Conservation (phyloP, 2,113 vertebrate genomes). For the Thalassoma bifasciatum region DNA sequence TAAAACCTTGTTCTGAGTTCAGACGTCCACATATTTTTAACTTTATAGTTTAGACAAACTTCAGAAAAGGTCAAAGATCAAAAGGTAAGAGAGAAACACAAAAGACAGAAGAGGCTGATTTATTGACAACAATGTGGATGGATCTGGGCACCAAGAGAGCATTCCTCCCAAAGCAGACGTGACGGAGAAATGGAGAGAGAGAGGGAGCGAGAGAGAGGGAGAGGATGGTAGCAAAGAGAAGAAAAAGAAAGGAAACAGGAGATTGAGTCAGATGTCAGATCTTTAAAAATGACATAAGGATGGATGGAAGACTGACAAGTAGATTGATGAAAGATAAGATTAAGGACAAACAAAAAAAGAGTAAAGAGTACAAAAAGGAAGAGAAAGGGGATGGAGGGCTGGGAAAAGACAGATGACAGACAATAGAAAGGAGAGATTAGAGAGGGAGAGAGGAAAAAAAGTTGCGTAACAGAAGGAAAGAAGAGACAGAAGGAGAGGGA, state of each 20-base stretch:
- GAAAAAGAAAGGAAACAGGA: slow-evolving; percentile 10
- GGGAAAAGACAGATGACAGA: slow-evolving; percentile 6
- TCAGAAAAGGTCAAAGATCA: slow-evolving; percentile 50
- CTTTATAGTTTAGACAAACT: slow-evolving; percentile 5
- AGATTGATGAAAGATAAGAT: slow-evolving; percentile 3
- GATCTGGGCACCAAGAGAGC: slow-evolving; percentile 60
- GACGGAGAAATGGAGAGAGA: not conserved
- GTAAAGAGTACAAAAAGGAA: not conserved
- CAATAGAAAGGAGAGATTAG: slow-evolving; percentile 23
- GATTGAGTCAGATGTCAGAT: slow-evolving; percentile 7
- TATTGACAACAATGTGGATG: slow-evolving; percentile 69
- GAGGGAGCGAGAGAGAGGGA: not conserved
- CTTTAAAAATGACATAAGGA: slow-evolving; percentile 6
- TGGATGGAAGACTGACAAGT: not conserved
- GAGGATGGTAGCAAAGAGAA: slow-evolving; percentile 7
- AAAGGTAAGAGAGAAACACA: slow-evolving; percentile 43
- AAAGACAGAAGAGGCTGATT: slow-evolving; percentile 62
- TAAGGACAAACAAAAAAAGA: slow-evolving; percentile 31
- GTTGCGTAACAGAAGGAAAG: not conserved
- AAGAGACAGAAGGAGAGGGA: slow-evolving; percentile 26
- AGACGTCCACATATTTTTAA: slow-evolving; percentile 3
- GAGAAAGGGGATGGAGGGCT: not conserved
- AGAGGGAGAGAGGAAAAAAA: slow-evolving; percentile 14
- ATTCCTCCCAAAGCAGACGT: slow-evolving; percentile 56
- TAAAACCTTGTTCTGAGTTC: slow-evolving; percentile 1